These are phyloP conservation scores for Cataglyphis rosenhaueri DNA, from an alignment of 2,888 invertebrate species.

Conservation along the genomic window DNA sequence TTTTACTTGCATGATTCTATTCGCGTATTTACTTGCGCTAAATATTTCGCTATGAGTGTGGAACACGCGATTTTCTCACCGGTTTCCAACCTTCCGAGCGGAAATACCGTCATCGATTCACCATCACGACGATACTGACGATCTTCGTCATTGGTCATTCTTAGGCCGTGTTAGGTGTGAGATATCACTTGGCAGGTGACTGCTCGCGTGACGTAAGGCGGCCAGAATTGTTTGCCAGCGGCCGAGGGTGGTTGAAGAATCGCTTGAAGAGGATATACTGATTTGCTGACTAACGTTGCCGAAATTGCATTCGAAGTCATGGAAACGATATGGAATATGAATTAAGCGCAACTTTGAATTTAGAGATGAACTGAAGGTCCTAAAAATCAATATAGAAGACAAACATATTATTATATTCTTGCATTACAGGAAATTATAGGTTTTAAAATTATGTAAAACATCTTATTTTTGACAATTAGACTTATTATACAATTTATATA, in stretches of 20 bases:
- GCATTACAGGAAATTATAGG: neutral
- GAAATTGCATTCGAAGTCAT: neutral
- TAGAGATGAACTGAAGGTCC: neutral
- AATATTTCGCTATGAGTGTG: neutral
- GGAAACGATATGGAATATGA: neutral
- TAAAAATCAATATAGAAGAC: neutral
- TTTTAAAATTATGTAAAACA: neutral
- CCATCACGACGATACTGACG: conserved; percentile 69
- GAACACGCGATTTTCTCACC: conserved; percentile 22
- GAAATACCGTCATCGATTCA: conserved; percentile 65
- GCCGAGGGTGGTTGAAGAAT: conserved; percentile 13
- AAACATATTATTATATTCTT: neutral
- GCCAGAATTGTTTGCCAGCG: conserved; percentile 21
- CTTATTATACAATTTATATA: neutral
- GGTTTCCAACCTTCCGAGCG: conserved; percentile 38
- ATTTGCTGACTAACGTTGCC: neutral
- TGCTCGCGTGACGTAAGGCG: conserved; percentile 5
- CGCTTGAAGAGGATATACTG: conserved; percentile 32
- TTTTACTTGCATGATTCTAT: conserved; percentile 1
- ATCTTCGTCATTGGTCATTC: conserved; percentile 43
- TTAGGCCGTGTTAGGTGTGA: conserved; percentile 23
- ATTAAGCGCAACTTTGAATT: neutral
- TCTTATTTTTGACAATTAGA: neutral
- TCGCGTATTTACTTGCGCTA: conserved; percentile 10
- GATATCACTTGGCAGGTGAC: conserved; percentile 16